These are phyloP conservation scores for Leuciscus idus DNA, from an alignment of 2,113 vertebrate species.

Conservation along the genomic window DNA sequence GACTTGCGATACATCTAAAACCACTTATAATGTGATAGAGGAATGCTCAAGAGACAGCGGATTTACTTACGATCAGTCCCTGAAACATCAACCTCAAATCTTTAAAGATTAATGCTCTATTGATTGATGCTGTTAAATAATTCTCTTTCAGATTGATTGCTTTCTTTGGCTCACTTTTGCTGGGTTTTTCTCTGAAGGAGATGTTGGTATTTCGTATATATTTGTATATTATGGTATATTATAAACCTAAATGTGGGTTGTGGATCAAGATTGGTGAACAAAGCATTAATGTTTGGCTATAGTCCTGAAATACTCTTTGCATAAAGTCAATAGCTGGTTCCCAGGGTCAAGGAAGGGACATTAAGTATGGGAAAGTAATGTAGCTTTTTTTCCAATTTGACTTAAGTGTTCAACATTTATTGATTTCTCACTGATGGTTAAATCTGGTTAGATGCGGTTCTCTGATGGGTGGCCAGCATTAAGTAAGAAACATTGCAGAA, in stretches of 20 bases:
- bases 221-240: background rate
- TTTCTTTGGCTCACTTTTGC: slow-evolving; percentile 32
- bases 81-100: slow-evolving; percentile 47
- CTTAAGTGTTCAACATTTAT: slow-evolving; percentile 33
- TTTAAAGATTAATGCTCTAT: slow-evolving; percentile 58
- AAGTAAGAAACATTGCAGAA: background rate
- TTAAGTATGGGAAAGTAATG: slow-evolving; percentile 14
- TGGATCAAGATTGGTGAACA: background rate
- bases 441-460: slow-evolving; percentile 10
- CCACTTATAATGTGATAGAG: background rate
- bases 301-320: slow-evolving; percentile 18
- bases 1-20: background rate
- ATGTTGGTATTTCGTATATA: background rate
- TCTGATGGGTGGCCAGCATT: slow-evolving; percentile 25
- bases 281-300: slow-evolving; percentile 21
- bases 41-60: slow-evolving; percentile 27
- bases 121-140: slow-evolving; percentile 58
- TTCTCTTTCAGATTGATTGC: slow-evolving; percentile 55
- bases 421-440: slow-evolving; percentile 28
- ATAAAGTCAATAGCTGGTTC: background rate
- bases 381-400: slow-evolving; percentile 19
- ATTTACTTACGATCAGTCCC: slow-evolving; percentile 32
- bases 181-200: background rate
- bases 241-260: slow-evolving; percentile 4
- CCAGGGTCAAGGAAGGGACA: background rate